phyloP scores from a whole-genome alignment of 1,140 invertebrate species.

The Drosophila virilis region DNA sequence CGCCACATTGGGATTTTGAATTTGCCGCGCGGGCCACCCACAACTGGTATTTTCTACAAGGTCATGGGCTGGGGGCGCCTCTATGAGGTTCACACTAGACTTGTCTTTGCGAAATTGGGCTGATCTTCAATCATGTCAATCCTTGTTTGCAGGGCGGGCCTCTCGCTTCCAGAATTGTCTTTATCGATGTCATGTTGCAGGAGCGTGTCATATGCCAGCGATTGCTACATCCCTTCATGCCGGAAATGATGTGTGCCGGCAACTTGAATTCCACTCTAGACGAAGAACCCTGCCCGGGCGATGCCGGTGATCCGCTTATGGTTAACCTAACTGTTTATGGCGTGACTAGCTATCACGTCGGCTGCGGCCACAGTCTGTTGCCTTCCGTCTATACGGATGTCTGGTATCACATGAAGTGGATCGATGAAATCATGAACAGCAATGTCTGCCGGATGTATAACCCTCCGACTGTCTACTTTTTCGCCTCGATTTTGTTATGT shows the following conservation, averaged over 20 bases:
- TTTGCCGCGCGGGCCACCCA: slow-evolving; percentile 32
- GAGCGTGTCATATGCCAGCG: slow-evolving; percentile 11
- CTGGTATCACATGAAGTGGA: slow-evolving; percentile 46
- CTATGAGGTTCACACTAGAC: slow-evolving; percentile 20
- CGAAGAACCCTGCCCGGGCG: slow-evolving; percentile 58
- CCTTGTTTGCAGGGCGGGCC: slow-evolving; percentile 38
- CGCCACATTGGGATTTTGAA: slow-evolving; percentile 25
- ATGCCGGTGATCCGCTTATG: slow-evolving; percentile 48
- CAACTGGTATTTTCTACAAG: slow-evolving; percentile 25
- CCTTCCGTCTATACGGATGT: slow-evolving; percentile 62
- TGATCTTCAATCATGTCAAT: background rate
- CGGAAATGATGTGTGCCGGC: slow-evolving; percentile 64
- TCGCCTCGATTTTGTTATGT: background rate
- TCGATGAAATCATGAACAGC: slow-evolving; percentile 1
- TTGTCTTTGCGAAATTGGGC: no score
- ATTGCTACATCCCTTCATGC: slow-evolving; percentile 22
- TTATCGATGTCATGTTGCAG: slow-evolving; percentile 47
- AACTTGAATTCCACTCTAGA: slow-evolving; percentile 31
- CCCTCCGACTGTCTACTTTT: background rate
- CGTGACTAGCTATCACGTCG: slow-evolving; percentile 50
- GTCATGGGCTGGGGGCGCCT: slow-evolving; percentile 64
- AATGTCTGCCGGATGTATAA: background rate
- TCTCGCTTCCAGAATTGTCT: slow-evolving; percentile 33
- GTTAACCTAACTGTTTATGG: slow-evolving; percentile 49
- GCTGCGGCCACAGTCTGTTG: slow-evolving; percentile 39